These are phyloP conservation scores for Mamestra brassicae DNA, from an alignment of 2,888 invertebrate genomes.

Conservation along the genomic window DNA sequence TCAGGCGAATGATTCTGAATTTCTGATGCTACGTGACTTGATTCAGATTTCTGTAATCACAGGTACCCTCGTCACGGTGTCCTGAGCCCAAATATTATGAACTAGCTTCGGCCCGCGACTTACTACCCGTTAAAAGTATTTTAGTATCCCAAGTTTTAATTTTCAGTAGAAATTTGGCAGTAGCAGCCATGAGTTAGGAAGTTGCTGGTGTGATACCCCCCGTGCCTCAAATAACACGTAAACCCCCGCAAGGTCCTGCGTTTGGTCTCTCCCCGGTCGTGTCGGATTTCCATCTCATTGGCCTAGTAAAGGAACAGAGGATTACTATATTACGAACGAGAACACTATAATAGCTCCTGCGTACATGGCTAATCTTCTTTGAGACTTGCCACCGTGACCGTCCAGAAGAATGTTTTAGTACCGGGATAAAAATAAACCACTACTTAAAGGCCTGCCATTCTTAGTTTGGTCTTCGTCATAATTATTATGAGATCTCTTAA, in stretches of 20 bases:
- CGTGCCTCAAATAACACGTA: background rate
- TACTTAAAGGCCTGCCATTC: too few relatives aligned
- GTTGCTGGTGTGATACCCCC: background rate
- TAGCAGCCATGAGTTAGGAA: background rate
- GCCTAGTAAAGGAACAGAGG: background rate
- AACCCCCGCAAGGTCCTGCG: background rate
- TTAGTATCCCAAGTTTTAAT: background rate
- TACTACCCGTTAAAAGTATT: background rate
- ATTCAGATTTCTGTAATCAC: slow-evolving; percentile 47
- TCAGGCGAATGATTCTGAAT: slow-evolving; percentile 47
- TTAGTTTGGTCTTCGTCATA: too few relatives aligned
- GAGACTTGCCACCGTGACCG: too few relatives aligned
- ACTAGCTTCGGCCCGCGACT: background rate
- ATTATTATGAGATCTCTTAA: too few relatives aligned
- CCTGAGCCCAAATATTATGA: slow-evolving; percentile 20
- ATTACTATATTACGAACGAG: too few relatives aligned
- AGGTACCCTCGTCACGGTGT: slow-evolving; percentile 41
- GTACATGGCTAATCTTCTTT: too few relatives aligned
- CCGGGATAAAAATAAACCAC: too few relatives aligned
- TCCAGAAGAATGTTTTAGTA: too few relatives aligned
- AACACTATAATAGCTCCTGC: background rate
- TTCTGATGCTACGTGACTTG: slow-evolving; percentile 58
- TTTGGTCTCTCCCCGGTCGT: background rate
- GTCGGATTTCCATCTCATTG: background rate
- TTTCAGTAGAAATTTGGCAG: background rate